Evolutionary conservation across 2,113 vertebrate species (phyloP), one percentile per base, ranked within the genome.

Genomic region (Rattus rattus): DNA sequence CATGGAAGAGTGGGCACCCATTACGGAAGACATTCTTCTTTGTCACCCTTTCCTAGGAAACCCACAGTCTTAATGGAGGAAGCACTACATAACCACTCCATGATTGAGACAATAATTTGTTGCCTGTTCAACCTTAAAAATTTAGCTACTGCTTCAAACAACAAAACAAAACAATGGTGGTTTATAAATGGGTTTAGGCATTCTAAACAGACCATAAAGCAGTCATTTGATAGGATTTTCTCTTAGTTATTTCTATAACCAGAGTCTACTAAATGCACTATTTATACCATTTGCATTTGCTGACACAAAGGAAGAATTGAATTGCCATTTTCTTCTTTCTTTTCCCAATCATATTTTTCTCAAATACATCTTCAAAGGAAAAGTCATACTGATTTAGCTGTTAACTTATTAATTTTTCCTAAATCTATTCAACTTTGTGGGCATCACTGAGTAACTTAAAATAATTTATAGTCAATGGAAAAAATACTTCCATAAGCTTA

Each of bases 371-470:
- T 91, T 76, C 72, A 81, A 47, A 85, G 5, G 90, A 52, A 36
- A 59, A 84, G 17, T 77, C 33, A 36, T 28, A 70, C 8, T 33
- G 1, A 10, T 13, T 8, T 0, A 81, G 39, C 52, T 86, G 8
- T 54, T 96, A 81, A 39, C 24, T 52, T 86, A 69, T 52, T 69
- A 84, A 94, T 91, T 20, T 9, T 93, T 91, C 59, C 26, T 13
- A 89, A 92, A 65, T 22, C 0, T 56, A 92, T 84, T 95, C 24
- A 73, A 9, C n/a, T 7, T 72, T 91, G 24, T 49, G 26, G 24
- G 52, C 8, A 14, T 72, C 22, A 39, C 52, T 36, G 17, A 83
- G 36, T 69, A 92, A 56, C 49, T 88, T 19, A 69, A 73, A 90
- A 81, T 4, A 65, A n/a, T 88, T 75, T 69, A 30, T 73, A 61